A percentile compares a stretch with the other conserved stretches of the same genome.
Conservation (phyloP, 2,797 vertebrate species). For the Falco naumanni region DNA sequence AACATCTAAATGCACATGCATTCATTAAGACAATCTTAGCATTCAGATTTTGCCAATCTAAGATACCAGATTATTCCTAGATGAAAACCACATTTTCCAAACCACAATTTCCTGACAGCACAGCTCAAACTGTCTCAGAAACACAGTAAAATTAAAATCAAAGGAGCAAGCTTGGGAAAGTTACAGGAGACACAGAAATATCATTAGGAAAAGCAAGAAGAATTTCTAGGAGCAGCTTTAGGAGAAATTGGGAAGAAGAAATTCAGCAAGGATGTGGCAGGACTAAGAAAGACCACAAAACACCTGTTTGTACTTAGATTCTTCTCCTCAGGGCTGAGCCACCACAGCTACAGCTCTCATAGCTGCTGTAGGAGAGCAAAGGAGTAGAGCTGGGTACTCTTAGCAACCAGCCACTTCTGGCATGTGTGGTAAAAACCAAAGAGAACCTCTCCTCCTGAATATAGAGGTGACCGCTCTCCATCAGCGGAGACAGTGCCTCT, state of each 20-base stretch:
- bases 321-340: neutral
- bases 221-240: neutral
- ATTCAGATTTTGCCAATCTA: neutral
- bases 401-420: fast-evolving
- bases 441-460: neutral
- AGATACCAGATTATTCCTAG: neutral
- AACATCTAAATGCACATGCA: fast-evolving
- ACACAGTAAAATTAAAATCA: neutral
- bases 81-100: neutral
- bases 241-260: fast-evolving
- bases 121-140: neutral
- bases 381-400: fast-evolving
- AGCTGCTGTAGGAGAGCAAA: neutral
- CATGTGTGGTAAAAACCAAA: fast-evolving
- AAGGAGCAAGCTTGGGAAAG: neutral
- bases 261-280: neutral
- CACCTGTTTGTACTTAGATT: fast-evolving
- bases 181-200: neutral
- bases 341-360: neutral
- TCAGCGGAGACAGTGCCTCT: neutral
- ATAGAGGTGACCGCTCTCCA: neutral
- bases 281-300: neutral
- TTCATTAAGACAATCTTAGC: neutral
- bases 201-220: neutral
- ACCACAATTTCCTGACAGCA: neutral